These are phyloP conservation scores for Drosophila merina DNA, from an alignment of 2,888 invertebrate genomes.

Conservation along the genomic window DNA sequence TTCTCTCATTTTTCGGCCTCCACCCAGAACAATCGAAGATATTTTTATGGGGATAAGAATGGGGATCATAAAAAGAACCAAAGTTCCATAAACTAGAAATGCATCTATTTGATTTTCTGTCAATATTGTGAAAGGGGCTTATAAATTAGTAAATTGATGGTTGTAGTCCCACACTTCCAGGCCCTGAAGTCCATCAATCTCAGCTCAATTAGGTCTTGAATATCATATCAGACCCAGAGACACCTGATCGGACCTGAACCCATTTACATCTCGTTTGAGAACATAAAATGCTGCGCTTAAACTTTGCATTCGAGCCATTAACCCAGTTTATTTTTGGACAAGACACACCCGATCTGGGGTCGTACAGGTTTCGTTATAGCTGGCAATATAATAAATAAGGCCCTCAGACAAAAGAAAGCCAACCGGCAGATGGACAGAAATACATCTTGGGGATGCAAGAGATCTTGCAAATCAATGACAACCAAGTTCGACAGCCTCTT, in stretches of 20 bases:
- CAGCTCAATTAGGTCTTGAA: conserved; percentile 24
- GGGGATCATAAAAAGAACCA: neutral
- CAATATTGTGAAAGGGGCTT: conserved; percentile 27
- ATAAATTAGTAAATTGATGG: conserved; percentile 52
- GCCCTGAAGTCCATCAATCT: conserved; percentile 33
- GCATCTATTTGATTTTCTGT: conserved; percentile 14
- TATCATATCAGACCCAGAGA: conserved; percentile 14
- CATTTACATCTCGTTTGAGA: conserved; percentile 60
- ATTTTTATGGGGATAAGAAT: conserved; percentile 6
- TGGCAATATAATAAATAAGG: conserved; percentile 26
- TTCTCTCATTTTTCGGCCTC: neutral
- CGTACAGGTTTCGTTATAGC: conserved; percentile 42
- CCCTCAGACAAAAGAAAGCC: conserved; percentile 36
- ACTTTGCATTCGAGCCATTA: conserved; percentile 58
- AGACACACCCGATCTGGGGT: conserved; percentile 61
- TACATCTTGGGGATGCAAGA: conserved; percentile 47
- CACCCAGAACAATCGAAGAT: conserved; percentile 16
- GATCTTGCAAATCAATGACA: conserved; percentile 63
- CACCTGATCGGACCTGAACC: conserved; percentile 22
- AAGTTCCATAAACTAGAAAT: conserved; percentile 11
- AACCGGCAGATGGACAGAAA: conserved; percentile 19
- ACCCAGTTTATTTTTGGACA: conserved; percentile 67
- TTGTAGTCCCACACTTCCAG: conserved; percentile 3
- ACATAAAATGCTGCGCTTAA: conserved; percentile 53
- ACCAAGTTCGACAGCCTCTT: conserved; percentile 31